A percentile compares a stretch with the other conserved stretches of the same genome.
These are phyloP conservation scores for Apotomis turbidana DNA, from an alignment of 2,888 invertebrate genomes.

Conservation along the genomic window DNA sequence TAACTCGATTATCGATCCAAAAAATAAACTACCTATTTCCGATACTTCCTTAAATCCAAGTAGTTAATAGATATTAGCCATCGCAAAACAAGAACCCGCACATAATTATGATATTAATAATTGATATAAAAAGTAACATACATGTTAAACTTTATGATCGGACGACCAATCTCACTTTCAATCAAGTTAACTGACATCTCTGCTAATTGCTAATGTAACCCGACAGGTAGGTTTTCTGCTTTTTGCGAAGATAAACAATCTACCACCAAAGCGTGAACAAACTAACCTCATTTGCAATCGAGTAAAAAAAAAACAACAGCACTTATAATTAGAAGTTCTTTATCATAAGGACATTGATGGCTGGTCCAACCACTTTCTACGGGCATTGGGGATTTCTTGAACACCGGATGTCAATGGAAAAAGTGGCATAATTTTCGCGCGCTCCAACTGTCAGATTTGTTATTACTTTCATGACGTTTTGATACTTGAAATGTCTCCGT, in stretches of 20 bases:
- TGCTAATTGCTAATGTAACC: constrained; percentile 6
- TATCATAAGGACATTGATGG: constrained; percentile 32
- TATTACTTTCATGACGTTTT: not conserved
- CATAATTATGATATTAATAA: too few relatives aligned
- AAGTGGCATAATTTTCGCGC: constrained; percentile 18
- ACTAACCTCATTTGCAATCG: constrained; percentile 26
- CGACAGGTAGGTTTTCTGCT: constrained; percentile 7
- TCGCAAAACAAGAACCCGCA: too few relatives aligned
- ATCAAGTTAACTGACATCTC: constrained; percentile 1
- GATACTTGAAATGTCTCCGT: constrained; percentile 1
- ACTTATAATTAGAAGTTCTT: constrained; percentile 6
- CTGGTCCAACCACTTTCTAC: constrained; percentile 36
- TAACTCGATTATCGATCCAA: too few relatives aligned
- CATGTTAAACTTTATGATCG: not conserved
- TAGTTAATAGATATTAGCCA: too few relatives aligned
- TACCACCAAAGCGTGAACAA: constrained; percentile 11
- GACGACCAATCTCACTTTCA: constrained; percentile 3
- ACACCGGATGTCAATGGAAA: constrained; percentile 16
- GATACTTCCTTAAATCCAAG: too few relatives aligned
- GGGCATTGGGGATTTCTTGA: constrained; percentile 7
- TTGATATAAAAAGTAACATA: not conserved
- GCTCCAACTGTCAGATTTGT: constrained; percentile 8
- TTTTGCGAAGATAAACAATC: constrained; percentile 21
- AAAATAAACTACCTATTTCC: too few relatives aligned
- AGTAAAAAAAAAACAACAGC: constrained; percentile 14